Conservation (phyloP, 2,113 vertebrate genomes). For the Poicephalus meyeri region DNA sequence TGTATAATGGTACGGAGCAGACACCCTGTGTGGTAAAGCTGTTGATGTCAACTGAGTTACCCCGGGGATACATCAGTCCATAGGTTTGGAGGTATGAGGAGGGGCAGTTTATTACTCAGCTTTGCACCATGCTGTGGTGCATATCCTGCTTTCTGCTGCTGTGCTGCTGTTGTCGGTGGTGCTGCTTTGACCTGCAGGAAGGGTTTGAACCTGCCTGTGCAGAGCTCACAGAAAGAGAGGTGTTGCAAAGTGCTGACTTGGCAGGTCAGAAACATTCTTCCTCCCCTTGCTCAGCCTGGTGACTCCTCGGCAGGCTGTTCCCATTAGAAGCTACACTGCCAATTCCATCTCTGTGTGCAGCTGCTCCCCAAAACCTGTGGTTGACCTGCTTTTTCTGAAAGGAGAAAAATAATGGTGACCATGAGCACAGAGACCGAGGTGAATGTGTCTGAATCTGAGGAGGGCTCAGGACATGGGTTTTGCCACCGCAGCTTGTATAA, state of each 20-base stretch:
- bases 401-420: neutral
- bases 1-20: neutral
- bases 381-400: neutral
- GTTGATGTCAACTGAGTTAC: neutral
- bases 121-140: fast-evolving
- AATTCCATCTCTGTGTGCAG: neutral
- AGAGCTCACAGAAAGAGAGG: neutral
- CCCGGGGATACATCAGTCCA: neutral
- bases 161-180: neutral
- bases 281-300: neutral
- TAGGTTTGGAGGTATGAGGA: neutral
- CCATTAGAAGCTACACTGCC: neutral
- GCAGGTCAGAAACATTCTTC: neutral
- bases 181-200: neutral
- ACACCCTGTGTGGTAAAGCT: fast-evolving
- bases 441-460: fast-evolving
- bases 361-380: neutral
- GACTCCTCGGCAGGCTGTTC: neutral
- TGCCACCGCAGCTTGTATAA: neutral
- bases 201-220: neutral
- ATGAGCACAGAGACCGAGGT: neutral
- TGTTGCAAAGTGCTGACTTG: neutral
- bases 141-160: neutral
- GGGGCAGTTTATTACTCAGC: neutral
- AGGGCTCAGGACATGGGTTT: neutral